Evolutionary conservation across 2,888 invertebrate species (phyloP).

Genomic region (Heteromurus nitidus): DNA sequence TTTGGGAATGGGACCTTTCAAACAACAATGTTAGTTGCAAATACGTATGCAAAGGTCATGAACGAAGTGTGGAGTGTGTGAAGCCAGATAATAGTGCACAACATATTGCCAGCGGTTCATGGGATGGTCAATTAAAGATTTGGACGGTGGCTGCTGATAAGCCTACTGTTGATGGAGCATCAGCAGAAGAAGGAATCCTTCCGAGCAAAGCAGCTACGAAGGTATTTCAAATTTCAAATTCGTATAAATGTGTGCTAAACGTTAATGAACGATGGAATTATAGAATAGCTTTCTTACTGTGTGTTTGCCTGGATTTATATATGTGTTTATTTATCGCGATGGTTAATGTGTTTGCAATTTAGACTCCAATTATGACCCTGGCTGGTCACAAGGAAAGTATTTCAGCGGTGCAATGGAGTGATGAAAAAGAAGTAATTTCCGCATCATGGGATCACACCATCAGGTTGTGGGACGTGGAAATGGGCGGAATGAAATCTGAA

Average conservation of each 20-base stretch:
- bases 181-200: conserved; percentile 65
- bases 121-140: conserved; percentile 93
- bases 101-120: conserved; percentile 89
- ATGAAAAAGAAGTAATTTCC: conserved; percentile 85
- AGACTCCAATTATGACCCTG: conserved; percentile 90
- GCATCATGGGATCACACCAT: conserved; percentile 97
- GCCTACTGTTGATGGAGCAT: conserved; percentile 70
- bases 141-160: conserved; percentile 81
- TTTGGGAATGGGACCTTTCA: conserved; percentile 90
- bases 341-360: conserved; percentile 33
- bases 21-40: conserved; percentile 86
- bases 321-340: no score
- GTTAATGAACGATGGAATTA: no score
- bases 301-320: no score
- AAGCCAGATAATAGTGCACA: conserved; percentile 82
- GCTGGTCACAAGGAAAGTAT: conserved; percentile 95
- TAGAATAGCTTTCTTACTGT: no score
- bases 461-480: conserved; percentile 93
- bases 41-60: conserved; percentile 91
- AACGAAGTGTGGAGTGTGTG: conserved; percentile 92
- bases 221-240: conserved; percentile 31
- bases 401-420: conserved; percentile 89
- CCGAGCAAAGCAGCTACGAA: conserved; percentile 74
- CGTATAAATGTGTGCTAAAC: no score
- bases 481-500: conserved; percentile 88